These are phyloP conservation scores for Petrocephalus microphthalmus DNA, from an alignment of 2,113 vertebrate genomes.

Conservation along the genomic window DNA sequence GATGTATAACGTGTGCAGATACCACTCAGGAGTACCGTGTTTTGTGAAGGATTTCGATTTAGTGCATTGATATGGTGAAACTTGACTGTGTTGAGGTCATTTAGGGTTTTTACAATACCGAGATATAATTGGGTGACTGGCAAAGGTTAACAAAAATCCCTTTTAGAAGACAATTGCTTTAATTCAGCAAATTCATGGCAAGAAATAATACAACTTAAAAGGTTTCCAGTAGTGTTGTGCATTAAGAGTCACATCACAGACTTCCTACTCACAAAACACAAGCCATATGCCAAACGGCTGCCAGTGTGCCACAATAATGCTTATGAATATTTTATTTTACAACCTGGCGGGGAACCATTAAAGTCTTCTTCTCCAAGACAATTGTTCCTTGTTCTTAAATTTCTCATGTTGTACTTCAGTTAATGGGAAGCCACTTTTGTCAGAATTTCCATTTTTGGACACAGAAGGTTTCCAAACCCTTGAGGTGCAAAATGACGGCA, in stretches of 20 bases:
- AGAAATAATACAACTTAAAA: conserved; percentile 8
- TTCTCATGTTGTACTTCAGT: background rate
- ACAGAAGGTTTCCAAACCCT: background rate
- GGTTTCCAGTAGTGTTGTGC: background rate
- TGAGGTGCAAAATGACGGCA: background rate
- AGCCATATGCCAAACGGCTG: background rate
- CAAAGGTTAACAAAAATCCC: background rate
- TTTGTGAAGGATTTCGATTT: background rate
- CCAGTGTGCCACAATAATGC: conserved; percentile 8
- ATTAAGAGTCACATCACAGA: conserved; percentile 8
- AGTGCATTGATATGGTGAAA: background rate
- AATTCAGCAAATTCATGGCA: conserved; percentile 9
- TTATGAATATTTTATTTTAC: background rate
- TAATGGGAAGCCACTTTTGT: background rate
- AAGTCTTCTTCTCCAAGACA: background rate
- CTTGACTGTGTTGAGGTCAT: background rate
- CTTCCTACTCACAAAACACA: conserved; percentile 11
- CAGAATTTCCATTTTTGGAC: background rate
- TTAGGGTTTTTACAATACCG: background rate
- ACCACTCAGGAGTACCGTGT: background rate
- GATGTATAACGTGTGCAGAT: background rate
- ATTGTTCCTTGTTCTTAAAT: background rate
- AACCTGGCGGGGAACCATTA: background rate
- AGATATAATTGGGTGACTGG: background rate
- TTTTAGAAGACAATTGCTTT: background rate